Percentiles rank a stretch among this genome's conserved stretches.
phyloP scores from a whole-genome alignment of 2,888 invertebrate species.

The Drosophila emarginata region DNA sequence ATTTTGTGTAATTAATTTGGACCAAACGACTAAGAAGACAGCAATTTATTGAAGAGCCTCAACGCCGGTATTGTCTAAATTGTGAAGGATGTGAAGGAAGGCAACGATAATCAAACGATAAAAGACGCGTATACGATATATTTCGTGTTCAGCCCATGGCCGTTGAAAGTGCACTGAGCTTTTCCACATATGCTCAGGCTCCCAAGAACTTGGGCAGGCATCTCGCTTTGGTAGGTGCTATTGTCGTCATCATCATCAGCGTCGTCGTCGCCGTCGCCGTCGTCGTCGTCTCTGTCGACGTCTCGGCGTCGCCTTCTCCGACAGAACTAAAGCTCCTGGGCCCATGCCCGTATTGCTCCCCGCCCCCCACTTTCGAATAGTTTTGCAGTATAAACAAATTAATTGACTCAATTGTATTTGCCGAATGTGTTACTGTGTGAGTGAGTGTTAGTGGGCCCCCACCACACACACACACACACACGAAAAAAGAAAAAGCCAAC shows the following conservation, averaged over 20 bases:
- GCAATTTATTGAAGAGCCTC: neutral
- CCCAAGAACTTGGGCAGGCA: conserved; percentile 29
- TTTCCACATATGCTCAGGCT: conserved; percentile 24
- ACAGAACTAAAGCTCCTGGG: conserved; percentile 13
- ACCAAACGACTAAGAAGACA: neutral
- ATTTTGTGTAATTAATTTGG: conserved; percentile 38
- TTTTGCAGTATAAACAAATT: conserved; percentile 72
- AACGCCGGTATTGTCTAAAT: conserved; percentile 8
- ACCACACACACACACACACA: conserved; percentile 6
- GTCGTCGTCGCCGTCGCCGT: neutral
- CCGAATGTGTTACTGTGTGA: conserved; percentile 1
- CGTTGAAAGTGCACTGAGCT: conserved; percentile 60
- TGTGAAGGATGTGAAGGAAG: conserved; percentile 9
- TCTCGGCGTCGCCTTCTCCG: neutral
- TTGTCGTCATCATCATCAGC: neutral
- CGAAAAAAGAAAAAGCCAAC: neutral
- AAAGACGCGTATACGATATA: conserved; percentile 48
- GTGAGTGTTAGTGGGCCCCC: neutral
- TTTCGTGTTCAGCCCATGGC: conserved; percentile 70
- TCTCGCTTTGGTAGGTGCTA: neutral
- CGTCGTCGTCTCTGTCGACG: neutral
- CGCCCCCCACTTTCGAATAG: conserved; percentile 44
- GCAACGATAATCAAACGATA: conserved; percentile 14
- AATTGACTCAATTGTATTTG: conserved; percentile 53
- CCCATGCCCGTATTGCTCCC: neutral